Evolutionary conservation across 2,797 vertebrate genomes (phyloP).

Genomic region (Enteromius radiatus): DNA sequence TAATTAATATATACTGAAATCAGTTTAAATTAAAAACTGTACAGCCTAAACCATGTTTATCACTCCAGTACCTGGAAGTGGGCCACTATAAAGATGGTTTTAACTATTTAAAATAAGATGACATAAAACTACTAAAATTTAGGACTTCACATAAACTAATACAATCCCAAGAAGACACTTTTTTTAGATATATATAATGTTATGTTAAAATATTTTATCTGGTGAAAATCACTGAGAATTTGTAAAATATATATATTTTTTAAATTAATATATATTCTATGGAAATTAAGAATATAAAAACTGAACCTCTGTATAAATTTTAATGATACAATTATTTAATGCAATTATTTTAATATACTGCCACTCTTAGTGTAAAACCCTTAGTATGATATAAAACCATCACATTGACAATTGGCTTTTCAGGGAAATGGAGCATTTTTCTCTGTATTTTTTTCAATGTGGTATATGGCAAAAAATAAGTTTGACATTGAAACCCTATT

Average conservation of each 20-base stretch:
- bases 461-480: not conserved
- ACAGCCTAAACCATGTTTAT: not conserved
- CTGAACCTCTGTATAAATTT: not conserved
- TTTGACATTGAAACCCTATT: not conserved
- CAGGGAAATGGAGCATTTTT: not conserved
- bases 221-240: not conserved
- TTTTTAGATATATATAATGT: not conserved
- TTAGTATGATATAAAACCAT: no score
- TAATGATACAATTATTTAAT: not conserved
- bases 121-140: not conserved
- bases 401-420: not conserved
- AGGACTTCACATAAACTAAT: not conserved
- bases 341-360: not conserved
- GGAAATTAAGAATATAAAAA: not conserved
- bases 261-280: not conserved
- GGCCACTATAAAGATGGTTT: not conserved
- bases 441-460: not conserved
- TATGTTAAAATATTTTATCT: not conserved
- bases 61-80: not conserved
- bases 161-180: not conserved
- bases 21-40: not conserved
- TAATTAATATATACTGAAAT: not conserved
- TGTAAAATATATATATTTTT: not conserved
- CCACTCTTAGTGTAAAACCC: no score
- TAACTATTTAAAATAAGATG: not conserved